Base-by-base conservation (phyloP, 1,140 invertebrate species). In the Propsilocerus akamusi region DNA sequence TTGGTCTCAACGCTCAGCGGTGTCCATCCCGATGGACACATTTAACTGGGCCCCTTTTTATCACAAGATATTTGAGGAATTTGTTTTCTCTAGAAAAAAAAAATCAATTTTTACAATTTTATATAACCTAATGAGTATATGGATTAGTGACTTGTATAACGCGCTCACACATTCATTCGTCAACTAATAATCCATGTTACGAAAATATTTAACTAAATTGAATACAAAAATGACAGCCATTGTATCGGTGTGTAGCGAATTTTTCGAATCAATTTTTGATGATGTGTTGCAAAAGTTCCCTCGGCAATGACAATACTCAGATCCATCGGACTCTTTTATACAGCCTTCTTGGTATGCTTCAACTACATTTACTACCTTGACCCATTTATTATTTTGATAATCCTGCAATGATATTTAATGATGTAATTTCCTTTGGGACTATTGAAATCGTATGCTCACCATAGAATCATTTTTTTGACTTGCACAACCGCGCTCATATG, bases 321-420 rank as follows among this genome's bases (percentile, higher is more conserved):
- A 64, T 30, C 64, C 65, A 57, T 41, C 34, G 5, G 17, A 20
- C 52, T 79, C 71, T 51, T 77, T 72, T 10, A 72, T 65, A 56
- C 85, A 89, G 2, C 81, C 82, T 56, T 79, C 75, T 22, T 65
- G 51, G 56, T 84, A 86, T 1, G 75, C 69, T 56, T 76, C 74
- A 48, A 78, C 64, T 5, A 86, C 66, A 51, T 72, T 64, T 20
- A 74, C 69, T 53, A 75, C 70, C 14, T 65, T 61, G 4, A 72
- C 61, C 83, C 81, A 87, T 32, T 58, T 56, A 2, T 68, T 69
- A 49, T 79, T 67, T 26, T 70, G 61, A 47, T 72, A 71, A 47
- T 74, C 69, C 62, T 51, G 14, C 23, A 25, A 25, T 22, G 24
- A 25, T 49, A 34, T 49, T 34, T 34, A 17, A 46, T 37, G 25